phyloP scores from a whole-genome alignment of 1,140 invertebrate genomes.

The Cyrtorhinus lividipennis region DNA sequence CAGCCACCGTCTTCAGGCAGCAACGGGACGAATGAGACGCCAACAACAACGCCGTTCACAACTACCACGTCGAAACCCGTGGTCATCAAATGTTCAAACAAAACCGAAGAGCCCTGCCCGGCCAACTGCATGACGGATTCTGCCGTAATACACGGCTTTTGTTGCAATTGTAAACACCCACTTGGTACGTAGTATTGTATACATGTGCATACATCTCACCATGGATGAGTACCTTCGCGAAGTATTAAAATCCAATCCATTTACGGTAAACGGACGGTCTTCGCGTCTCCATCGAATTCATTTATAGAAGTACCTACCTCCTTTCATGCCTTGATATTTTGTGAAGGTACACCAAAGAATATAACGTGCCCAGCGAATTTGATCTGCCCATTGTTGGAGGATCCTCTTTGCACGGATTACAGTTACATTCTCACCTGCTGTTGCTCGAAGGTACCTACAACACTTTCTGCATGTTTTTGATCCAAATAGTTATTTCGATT shows the following conservation, averaged over 20 bases:
- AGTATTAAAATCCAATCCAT: too few species aligned
- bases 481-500: too few species aligned
- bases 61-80: neutral
- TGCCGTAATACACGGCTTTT: slow-evolving; percentile 43
- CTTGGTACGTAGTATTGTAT: too few species aligned
- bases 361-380: slow-evolving; percentile 21
- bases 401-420: slow-evolving; percentile 23
- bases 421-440: slow-evolving; percentile 24
- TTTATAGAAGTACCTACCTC: too few species aligned
- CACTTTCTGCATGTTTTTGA: too few species aligned
- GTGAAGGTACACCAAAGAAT: slow-evolving; percentile 4
- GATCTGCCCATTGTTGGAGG: slow-evolving; percentile 22
- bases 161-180: slow-evolving; percentile 41
- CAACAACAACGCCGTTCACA: neutral
- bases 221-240: too few species aligned
- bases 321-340: neutral
- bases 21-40: too few species aligned
- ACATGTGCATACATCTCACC: too few species aligned
- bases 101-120: slow-evolving; percentile 30
- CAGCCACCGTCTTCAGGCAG: too few species aligned
- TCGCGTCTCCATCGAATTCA: too few species aligned
- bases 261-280: too few species aligned
- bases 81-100: neutral
- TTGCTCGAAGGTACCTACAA: slow-evolving; percentile 18
- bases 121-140: slow-evolving; percentile 40